Evolutionary conservation across 2,888 invertebrate species (phyloP), one percentile per base, ranked within the genome.

Genomic region (Cantharis nigra): DNA sequence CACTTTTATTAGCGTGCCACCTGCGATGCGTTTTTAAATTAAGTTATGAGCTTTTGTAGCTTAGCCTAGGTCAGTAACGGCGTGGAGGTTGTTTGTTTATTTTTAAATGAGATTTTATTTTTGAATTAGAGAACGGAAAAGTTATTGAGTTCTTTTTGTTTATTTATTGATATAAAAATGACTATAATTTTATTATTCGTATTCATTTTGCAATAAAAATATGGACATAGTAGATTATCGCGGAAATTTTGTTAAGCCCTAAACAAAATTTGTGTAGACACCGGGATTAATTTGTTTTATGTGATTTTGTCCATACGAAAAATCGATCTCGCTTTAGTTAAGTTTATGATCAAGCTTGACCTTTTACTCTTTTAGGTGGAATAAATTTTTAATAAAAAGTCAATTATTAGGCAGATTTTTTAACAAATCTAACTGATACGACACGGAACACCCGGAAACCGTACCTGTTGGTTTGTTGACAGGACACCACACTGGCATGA

Each of bases 1-100:
- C 79, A 79, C 74, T 79, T 79, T 79, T 80, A 80, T 79, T 79
- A 80, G 74, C 76, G 74, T 76, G 74, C 80, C 81, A 83, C 81
- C 81, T 81, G 81, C 80, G 80, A 81, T 80, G 81, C 82, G 81
- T 83, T 85, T 85, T 83, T 83, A 82, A 84, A 83, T 85, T 83
- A 82, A 85, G 82, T 84, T 83, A 83, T 84, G 83, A 82, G 83
- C 83, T 85, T 85, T 84, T 85, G 81, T 75, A 74, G 77, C 76
- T 84, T 85, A 80, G 14, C 80, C 78, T 80, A 85, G 85, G 85
- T 85, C 85, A 78, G 81, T 67, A 67, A 82, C 70, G 23, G 10
- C 62, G 62, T 70, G 14, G 74, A 64, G 63, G 70, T 62, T 70
- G 49, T 70, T 69, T 30, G 69, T 70, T 70, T 73, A 64, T 33